Conservation (phyloP, 2,113 vertebrate species). For the Stegastes partitus region DNA sequence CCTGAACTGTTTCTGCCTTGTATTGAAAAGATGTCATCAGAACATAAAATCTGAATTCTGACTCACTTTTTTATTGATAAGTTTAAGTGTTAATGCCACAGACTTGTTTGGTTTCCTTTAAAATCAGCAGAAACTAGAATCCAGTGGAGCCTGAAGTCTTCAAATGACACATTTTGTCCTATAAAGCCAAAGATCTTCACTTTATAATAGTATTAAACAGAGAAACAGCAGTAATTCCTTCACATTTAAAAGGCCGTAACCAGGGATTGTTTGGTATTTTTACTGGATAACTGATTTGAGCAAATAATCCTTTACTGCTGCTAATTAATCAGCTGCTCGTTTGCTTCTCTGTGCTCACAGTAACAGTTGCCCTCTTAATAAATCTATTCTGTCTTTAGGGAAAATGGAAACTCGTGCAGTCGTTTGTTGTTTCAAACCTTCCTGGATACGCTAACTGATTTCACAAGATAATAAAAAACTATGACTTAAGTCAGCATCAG, state of each 20-base stretch:
- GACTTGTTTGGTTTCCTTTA: neutral
- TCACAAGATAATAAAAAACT: constrained; percentile 46
- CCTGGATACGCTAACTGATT: constrained; percentile 26
- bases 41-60: neutral
- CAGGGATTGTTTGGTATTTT: neutral
- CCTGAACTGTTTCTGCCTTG: neutral
- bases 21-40: neutral
- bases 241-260: neutral
- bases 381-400: constrained; percentile 2
- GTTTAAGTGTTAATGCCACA: neutral
- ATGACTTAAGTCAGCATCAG: constrained; percentile 20
- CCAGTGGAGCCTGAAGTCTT: neutral
- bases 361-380: neutral
- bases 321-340: neutral
- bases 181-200: neutral
- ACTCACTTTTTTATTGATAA: too few species aligned
- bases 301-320: neutral
- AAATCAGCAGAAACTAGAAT: neutral
- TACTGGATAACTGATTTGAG: neutral
- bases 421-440: constrained; percentile 41
- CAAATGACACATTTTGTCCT: neutral
- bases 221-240: neutral
- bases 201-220: constrained; percentile 2
- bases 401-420: neutral
- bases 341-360: neutral